Evolutionary conservation across 2,888 invertebrate genomes (phyloP).

Genomic region (Drosophila neutralis): DNA sequence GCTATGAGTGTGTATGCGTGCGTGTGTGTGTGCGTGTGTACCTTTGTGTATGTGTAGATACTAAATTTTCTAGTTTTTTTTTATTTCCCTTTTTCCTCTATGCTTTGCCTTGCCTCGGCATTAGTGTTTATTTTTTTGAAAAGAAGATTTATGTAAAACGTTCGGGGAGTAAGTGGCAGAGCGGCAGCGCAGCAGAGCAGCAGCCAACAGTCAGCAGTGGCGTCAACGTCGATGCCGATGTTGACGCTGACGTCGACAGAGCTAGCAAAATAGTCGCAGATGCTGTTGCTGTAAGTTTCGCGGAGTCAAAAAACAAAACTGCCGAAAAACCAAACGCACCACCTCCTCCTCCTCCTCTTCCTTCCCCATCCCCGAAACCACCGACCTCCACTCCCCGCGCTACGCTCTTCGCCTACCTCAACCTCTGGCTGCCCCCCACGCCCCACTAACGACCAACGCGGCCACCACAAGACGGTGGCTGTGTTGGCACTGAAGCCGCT

Average conservation of each 20-base stretch:
- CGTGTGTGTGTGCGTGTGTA: constrained; percentile 15
- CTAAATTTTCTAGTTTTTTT: constrained; percentile 80
- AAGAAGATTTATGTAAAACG: constrained; percentile 85
- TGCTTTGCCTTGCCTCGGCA: constrained; percentile 68
- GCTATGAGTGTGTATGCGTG: constrained; percentile 34
- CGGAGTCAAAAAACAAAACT: constrained; percentile 66
- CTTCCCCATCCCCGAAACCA: constrained; percentile 3
- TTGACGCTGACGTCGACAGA: constrained; percentile 27
- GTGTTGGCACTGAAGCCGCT: constrained; percentile 37
- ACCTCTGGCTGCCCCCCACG: constrained; percentile 13
- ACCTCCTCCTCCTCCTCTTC: constrained; percentile 12
- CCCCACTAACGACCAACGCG: constrained; percentile 4
- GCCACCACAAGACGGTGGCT: constrained; percentile 45
- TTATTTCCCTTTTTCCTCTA: constrained; percentile 57
- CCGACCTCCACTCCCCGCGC: not conserved
- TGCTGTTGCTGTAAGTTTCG: constrained; percentile 80
- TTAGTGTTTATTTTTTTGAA: constrained; percentile 84
- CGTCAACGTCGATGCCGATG: constrained; percentile 33
- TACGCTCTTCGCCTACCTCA: constrained; percentile 37
- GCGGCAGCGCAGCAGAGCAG: constrained; percentile 23
- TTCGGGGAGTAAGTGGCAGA: constrained; percentile 43
- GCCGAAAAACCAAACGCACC: constrained; percentile 47
- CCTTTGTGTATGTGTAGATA: constrained; percentile 73
- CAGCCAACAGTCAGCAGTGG: constrained; percentile 24
- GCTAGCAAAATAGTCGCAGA: constrained; percentile 71